Evolutionary conservation across 1,140 invertebrate genomes (phyloP), one percentile per base, ranked within the genome.

Genomic region (Bradynema listronoti): DNA sequence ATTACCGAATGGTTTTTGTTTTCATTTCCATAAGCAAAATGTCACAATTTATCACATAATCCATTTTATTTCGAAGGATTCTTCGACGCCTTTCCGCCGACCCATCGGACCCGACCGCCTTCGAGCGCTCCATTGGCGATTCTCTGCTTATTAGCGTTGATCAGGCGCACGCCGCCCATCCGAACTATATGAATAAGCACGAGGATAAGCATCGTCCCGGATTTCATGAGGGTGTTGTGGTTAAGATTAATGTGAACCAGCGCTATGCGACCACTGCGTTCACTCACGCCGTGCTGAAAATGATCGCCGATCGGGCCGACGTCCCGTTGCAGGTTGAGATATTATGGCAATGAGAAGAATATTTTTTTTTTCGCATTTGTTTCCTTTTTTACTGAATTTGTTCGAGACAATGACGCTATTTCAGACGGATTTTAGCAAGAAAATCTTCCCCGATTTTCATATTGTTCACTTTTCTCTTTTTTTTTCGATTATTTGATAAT

Each of bases 241-340:
- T 83, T 1, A 83, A 83, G 68, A 78, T 80, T 46, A 83, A 83
- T 64, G 66, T 75, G n/a, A 82, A 83, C 63, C 81, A 82, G 68
- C 60, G 19, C 16, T 50, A 50, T 66, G 80, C 82, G 0, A 81
- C 82, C 0, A 82, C 80, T 16, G 69, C 78, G 9, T 66, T 81
- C 36, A 82, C 82, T 6, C 65, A 77, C 4, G 57, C 80, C 5
- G 78, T 83, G 30, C 58, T 83, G n/a, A 65, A 81, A 34, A 73
- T 81, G 62, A 67, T 82, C n/a, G 81, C 80, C 3, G 62, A 59
- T 9, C 62, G 65, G 30, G 78, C 71, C 19, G 54, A 34, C n/a
- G 78, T 81, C 19, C 81, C 81, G 19, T 50, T 82, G 47, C 81
- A 81, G 29, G 65, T 65, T 22, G 63, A 7, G 14, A 50, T 9